Evolutionary conservation across 2,888 invertebrate species (phyloP), one percentile per base, ranked within the genome.

Genomic region (Caenorhabditis zanzibari): DNA sequence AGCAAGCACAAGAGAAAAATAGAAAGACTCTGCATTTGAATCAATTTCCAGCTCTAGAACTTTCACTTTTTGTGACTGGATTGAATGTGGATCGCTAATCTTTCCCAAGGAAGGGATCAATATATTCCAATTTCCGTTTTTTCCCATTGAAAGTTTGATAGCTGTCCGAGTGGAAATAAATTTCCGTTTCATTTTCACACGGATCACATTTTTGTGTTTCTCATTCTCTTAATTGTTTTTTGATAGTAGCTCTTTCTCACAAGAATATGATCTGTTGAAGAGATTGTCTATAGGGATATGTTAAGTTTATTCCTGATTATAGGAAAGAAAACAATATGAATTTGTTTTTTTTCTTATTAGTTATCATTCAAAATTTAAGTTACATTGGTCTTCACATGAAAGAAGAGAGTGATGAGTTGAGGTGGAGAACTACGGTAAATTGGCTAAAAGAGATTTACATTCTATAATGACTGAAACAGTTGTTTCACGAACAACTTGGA

Each of bases 281-380:
- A 44, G 9, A 6, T 10, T 66, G 28, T 24, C 19, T 5, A 47
- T 19, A 28, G 63, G 66, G 68, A 75, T 75, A 75, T 75, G 75
- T 75, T 44, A 49, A 47, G 68, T 75, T 75, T 59, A 75, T 75
- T 75, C 75, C 75, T 75, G 75, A 75, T 58, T 26, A 68, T 54
- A 24, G 2, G 49, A 54, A 66, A 38, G 38, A 38, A 49, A 66
- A 64, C 59, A 73, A 61, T 54, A 22, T 59, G 10, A n/a, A 0
- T 66, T 72, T 32, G 3, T 66, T 72, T 32, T 1, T 38, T 26
- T 56, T 64, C n/a, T 63, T 59, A 52, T 35, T 49, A 19, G 5
- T 22, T 54, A 22, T 32, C 16, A 19, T 26, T 66, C 6, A 19
- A 38, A 10, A 19, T 41, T 54, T 14, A 14, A 9, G 38, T 52